A percentile compares a stretch with the other conserved stretches of the same genome.
phyloP scores from a whole-genome alignment of 2,113 vertebrate genomes.

The Protomyctophum bolini region DNA sequence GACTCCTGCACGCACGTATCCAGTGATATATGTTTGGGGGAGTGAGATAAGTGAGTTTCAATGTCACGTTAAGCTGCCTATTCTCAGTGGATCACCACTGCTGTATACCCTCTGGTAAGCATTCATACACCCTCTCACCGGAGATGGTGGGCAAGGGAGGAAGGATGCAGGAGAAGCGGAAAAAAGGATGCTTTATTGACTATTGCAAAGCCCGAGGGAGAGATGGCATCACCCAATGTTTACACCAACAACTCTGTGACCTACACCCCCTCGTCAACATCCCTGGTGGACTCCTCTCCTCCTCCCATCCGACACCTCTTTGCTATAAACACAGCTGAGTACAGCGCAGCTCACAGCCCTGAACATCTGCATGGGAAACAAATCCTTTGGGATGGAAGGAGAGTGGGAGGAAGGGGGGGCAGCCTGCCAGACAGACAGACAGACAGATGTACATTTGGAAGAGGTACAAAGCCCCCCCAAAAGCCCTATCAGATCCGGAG shows the following conservation, averaged over 20 bases:
- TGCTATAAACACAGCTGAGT: conserved; percentile 76
- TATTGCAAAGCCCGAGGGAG: conserved; percentile 43
- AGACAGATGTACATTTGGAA: conserved; percentile 50
- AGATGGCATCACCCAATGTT: conserved; percentile 64
- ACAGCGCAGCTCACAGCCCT: conserved; percentile 56
- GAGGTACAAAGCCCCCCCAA: conserved; percentile 52
- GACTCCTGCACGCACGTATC: neutral
- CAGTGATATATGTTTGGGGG: conserved; percentile 10
- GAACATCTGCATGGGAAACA: conserved; percentile 73
- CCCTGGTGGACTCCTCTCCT: conserved; percentile 47
- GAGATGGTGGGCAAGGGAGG: conserved; percentile 21
- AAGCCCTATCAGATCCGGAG: conserved; percentile 49
- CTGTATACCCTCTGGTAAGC: conserved; percentile 27
- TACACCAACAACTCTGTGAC: conserved; percentile 61
- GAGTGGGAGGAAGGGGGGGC: neutral
- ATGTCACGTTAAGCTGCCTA: conserved; percentile 37
- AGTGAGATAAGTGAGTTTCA: conserved; percentile 20
- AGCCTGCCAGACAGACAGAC: conserved; percentile 17
- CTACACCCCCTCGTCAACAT: conserved; percentile 32
- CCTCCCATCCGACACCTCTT: conserved; percentile 69
- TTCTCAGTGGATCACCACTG: conserved; percentile 39
- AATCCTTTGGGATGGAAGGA: conserved; percentile 56
- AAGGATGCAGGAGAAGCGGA: conserved; percentile 4
- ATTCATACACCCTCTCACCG: conserved; percentile 33
- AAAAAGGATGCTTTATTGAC: conserved; percentile 40